Evolutionary conservation across 2,888 invertebrate genomes (phyloP).

Genomic region (Osedax fenrisi): DNA sequence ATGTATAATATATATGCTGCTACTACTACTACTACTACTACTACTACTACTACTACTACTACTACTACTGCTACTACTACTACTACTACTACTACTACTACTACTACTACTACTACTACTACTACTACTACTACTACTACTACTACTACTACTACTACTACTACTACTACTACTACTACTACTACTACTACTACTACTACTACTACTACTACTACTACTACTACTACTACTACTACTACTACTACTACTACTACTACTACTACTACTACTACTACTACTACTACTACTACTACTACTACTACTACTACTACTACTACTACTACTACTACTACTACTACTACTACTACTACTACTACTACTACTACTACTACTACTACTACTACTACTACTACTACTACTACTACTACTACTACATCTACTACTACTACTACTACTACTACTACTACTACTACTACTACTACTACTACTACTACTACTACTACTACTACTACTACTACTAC

Average conservation of each 20-base stretch:
- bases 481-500: conserved; percentile 25
- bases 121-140: conserved; percentile 26
- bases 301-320: background rate
- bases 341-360: conserved; percentile 20
- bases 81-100: conserved; percentile 25
- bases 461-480: conserved; percentile 27
- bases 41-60: conserved; percentile 20
- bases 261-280: conserved; percentile 4
- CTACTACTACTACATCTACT: conserved; percentile 21
- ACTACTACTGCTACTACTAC: conserved; percentile 22
- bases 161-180: conserved; percentile 25
- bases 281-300: too few species aligned
- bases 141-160: conserved; percentile 27
- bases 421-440: conserved; percentile 26
- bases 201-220: conserved; percentile 16
- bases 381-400: conserved; percentile 23
- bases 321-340: conserved; percentile 16
- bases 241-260: conserved; percentile 6
- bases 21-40: conserved; percentile 26
- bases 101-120: conserved; percentile 27
- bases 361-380: conserved; percentile 23
- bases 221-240: conserved; percentile 11
- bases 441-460: conserved; percentile 27
- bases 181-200: conserved; percentile 23
- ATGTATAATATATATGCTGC: conserved; percentile 9